A percentile compares a stretch with the other conserved stretches of the same genome.
Evolutionary conservation across 2,888 invertebrate species (phyloP).

Genomic region (Plemyria rubiginata): DNA sequence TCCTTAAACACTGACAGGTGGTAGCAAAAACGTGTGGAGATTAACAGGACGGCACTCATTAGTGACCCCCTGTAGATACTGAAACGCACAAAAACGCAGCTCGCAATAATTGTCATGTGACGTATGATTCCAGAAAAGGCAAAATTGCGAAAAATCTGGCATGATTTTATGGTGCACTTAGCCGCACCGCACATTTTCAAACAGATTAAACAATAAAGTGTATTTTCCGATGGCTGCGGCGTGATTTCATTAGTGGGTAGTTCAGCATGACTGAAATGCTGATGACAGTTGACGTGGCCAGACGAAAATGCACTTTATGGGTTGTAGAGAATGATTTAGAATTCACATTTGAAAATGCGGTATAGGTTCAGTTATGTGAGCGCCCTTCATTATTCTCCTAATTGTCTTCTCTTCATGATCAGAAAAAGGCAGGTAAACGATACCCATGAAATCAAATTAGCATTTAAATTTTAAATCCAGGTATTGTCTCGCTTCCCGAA

Average conservation of each 20-base stretch:
- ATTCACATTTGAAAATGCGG: not conserved
- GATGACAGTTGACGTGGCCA: slow-evolving; percentile 5
- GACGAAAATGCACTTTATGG: slow-evolving; percentile 10
- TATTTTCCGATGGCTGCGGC: slow-evolving; percentile 7
- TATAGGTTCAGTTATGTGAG: slow-evolving; percentile 1
- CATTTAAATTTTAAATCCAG: slow-evolving; percentile 32
- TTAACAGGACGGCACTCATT: slow-evolving; percentile 34
- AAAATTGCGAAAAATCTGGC: slow-evolving; percentile 18
- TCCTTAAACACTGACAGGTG: slow-evolving; percentile 28
- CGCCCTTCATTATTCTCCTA: not conserved
- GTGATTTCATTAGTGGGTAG: slow-evolving; percentile 11
- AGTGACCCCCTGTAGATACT: slow-evolving; percentile 33
- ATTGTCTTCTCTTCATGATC: slow-evolving; percentile 3
- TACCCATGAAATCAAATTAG: slow-evolving; percentile 29
- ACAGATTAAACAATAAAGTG: slow-evolving; percentile 16
- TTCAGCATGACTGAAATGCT: slow-evolving; percentile 3
- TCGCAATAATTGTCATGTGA: slow-evolving; percentile 32
- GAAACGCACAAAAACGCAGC: slow-evolving; percentile 22
- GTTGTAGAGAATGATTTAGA: not conserved
- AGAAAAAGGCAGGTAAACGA: slow-evolving; percentile 14
- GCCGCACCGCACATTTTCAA: not conserved
- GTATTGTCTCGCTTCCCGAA: slow-evolving; percentile 39
- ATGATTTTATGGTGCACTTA: slow-evolving; percentile 12
- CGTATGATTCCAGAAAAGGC: slow-evolving; percentile 22
- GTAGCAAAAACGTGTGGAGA: slow-evolving; percentile 36